Evolutionary conservation across 2,888 invertebrate species (phyloP).

Genomic region (Argyra leucocephala): DNA sequence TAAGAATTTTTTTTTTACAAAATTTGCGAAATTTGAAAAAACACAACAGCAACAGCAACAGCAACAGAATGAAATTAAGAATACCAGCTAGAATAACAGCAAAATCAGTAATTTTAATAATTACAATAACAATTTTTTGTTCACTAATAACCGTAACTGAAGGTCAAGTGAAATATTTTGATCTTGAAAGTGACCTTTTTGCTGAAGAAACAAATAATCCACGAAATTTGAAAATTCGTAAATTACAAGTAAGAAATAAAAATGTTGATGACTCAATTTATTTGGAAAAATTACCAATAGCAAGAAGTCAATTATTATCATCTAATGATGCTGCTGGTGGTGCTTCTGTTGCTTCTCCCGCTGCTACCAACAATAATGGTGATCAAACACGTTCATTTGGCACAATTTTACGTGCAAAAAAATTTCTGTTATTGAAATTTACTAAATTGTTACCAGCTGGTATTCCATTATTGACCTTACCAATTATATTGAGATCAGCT

Average conservation of each 20-base stretch:
- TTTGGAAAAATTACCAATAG: background rate
- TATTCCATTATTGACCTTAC: background rate
- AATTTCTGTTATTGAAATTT: background rate
- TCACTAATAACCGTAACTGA: background rate
- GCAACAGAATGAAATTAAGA: background rate
- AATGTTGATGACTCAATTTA: background rate
- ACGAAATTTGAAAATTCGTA: background rate
- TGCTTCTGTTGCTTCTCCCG: too few species aligned
- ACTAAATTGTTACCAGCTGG: background rate
- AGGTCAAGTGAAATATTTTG: background rate
- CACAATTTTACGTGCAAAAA: background rate
- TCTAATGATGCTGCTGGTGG: too few species aligned
- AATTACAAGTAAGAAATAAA: background rate
- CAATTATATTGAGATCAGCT: background rate
- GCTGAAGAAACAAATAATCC: background rate
- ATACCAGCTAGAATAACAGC: background rate
- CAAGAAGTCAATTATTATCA: too few species aligned
- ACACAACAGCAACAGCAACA: background rate
- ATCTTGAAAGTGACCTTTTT: background rate
- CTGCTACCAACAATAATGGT: background rate
- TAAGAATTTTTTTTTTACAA: too few species aligned
- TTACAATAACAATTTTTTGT: background rate
- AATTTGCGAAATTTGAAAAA: background rate
- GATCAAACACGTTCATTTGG: background rate
- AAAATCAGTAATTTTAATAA: too few species aligned